Evolutionary conservation across 2,113 vertebrate genomes (phyloP).

Genomic region (Tragelaphus strepsiceros): DNA sequence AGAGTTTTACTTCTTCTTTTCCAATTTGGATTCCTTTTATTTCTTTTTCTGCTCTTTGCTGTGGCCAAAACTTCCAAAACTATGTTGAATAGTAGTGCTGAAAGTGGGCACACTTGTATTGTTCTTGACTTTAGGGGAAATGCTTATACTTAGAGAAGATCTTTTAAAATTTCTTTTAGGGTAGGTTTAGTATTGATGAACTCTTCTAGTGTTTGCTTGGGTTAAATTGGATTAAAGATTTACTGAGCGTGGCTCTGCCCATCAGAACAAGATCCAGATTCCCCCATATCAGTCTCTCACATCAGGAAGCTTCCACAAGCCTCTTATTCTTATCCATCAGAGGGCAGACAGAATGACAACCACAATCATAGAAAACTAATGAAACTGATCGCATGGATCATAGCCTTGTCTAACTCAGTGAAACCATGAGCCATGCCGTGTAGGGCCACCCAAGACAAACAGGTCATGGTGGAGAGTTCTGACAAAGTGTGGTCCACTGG

Average conservation of each 20-base stretch:
- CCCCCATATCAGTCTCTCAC: background rate
- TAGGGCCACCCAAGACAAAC: background rate
- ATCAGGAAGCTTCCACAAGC: background rate
- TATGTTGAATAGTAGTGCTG: no score
- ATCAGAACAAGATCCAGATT: background rate
- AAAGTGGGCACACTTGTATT: no score
- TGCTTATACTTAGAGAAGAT: background rate
- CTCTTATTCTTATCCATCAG: background rate
- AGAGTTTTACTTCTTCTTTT: no score
- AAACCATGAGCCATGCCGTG: accelerated
- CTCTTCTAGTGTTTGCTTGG: background rate
- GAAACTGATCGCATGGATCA: accelerated
- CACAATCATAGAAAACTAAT: background rate
- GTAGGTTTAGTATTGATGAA: background rate
- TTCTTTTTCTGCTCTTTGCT: no score
- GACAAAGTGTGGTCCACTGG: background rate
- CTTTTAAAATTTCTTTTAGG: background rate
- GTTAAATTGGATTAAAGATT: background rate
- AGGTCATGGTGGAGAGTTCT: background rate
- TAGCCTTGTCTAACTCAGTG: background rate
- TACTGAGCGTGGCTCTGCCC: background rate
- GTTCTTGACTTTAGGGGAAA: no score
- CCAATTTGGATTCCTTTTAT: no score
- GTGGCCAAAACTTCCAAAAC: no score
- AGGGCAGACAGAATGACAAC: background rate